Percentiles rank a stretch among this genome's conserved stretches.
Conservation (phyloP, 2,888 invertebrate species). For the Belgica antarctica region DNA sequence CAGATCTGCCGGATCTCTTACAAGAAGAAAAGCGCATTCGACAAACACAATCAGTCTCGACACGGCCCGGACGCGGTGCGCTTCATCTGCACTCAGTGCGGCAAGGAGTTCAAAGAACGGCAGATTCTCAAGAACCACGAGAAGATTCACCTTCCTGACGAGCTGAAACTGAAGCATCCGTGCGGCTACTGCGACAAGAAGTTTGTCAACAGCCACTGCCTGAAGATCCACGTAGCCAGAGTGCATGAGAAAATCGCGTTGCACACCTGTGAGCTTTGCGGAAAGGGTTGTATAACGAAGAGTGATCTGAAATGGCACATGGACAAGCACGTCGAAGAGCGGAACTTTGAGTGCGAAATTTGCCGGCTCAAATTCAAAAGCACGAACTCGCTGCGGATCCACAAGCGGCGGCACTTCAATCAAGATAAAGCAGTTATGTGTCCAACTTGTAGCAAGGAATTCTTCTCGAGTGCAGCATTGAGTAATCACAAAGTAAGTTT, state of each 20-base stretch:
- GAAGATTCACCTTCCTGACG: slow-evolving; percentile 48
- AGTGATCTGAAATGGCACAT: slow-evolving; percentile 30
- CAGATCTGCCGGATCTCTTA: slow-evolving; percentile 5
- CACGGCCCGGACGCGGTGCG: slow-evolving; percentile 18
- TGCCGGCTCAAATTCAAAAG: slow-evolving; percentile 32
- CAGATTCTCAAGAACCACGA: slow-evolving; percentile 46
- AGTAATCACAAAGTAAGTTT: slow-evolving; percentile 24
- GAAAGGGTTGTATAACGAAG: slow-evolving; percentile 23
- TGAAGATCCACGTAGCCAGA: slow-evolving; percentile 33
- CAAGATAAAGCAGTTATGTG: not conserved
- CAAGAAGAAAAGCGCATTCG: not conserved
- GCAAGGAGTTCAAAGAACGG: slow-evolving; percentile 30
- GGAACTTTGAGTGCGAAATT: slow-evolving; percentile 26
- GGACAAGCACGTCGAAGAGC: slow-evolving; percentile 30
- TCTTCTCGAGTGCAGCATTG: slow-evolving; percentile 17
- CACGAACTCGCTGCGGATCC: slow-evolving; percentile 23
- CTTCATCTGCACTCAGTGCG: slow-evolving; percentile 23
- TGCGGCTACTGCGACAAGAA: slow-evolving; percentile 51
- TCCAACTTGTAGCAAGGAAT: slow-evolving; percentile 28
- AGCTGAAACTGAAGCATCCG: slow-evolving; percentile 47
- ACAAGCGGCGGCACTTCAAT: slow-evolving; percentile 13
- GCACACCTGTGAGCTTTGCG: slow-evolving; percentile 22
- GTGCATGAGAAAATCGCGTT: slow-evolving; percentile 20
- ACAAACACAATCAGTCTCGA: slow-evolving; percentile 15
- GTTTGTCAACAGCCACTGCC: slow-evolving; percentile 34